Percentiles rank a stretch among this genome's conserved stretches.
phyloP scores from a whole-genome alignment of 1,140 invertebrate genomes.

The Macrobrachium nipponense region DNA sequence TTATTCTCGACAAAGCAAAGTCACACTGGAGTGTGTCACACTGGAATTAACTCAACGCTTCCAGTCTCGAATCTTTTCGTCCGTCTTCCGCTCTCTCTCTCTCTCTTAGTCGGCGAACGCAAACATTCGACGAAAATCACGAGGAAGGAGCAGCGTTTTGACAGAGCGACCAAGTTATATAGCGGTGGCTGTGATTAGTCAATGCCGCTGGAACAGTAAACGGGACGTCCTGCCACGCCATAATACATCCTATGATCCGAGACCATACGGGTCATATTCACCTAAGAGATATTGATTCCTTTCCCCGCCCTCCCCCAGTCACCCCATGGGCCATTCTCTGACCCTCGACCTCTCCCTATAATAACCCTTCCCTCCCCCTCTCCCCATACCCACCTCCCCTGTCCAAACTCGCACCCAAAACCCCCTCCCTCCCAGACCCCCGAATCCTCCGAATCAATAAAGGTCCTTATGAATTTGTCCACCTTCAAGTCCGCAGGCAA shows the following conservation, averaged over 20 bases:
- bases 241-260: neutral
- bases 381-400: too few relatives aligned
- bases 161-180: constrained; percentile 39
- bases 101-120: neutral
- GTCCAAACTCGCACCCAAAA: too few relatives aligned
- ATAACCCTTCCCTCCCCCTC: too few relatives aligned
- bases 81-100: neutral
- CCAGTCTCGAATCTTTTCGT: neutral
- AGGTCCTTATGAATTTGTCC: constrained; percentile 57
- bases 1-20: too few relatives aligned
- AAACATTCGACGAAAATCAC: constrained; percentile 45
- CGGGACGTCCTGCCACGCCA: constrained; percentile 7
- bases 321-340: too few relatives aligned
- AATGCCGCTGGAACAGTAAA: constrained; percentile 45
- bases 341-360: too few relatives aligned
- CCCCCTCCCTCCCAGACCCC: too few relatives aligned
- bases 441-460: constrained; percentile 45
- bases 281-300: constrained; percentile 20
- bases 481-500: constrained; percentile 56
- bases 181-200: constrained; percentile 38
- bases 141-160: constrained; percentile 21
- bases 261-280: constrained; percentile 8
- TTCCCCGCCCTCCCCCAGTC: too few relatives aligned
- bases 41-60: neutral
- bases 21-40: too few relatives aligned